A percentile compares a stretch with the other conserved stretches of the same genome.
Conservation (phyloP, 2,113 vertebrate species). For the Aptenodytes forsteri region DNA sequence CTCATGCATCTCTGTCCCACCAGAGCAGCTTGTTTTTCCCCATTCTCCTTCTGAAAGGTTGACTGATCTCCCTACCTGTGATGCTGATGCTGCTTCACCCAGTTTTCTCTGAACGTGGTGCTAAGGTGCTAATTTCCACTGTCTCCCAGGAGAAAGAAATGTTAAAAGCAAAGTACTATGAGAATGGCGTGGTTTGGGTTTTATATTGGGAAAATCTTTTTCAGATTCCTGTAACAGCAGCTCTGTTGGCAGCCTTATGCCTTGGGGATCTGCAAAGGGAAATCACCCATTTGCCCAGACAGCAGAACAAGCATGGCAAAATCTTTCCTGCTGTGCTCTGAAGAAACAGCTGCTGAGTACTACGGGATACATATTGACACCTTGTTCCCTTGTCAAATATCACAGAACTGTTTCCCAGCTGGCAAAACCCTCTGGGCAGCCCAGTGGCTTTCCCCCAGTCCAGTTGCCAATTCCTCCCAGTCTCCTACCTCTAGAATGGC, state of each 20-base stretch:
- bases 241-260: not conserved
- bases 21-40: not conserved
- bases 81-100: not conserved
- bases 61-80: not conserved
- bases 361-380: not conserved
- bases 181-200: not conserved
- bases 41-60: not conserved
- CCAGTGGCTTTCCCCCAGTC: not conserved
- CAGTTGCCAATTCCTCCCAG: not conserved
- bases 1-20: fast-evolving
- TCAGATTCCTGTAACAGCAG: not conserved
- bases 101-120: not conserved
- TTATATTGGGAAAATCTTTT: not conserved
- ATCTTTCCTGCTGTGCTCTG: not conserved
- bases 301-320: not conserved
- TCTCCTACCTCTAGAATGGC: not conserved
- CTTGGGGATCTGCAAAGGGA: not conserved
- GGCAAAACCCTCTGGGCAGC: not conserved
- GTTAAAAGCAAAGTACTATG: not conserved
- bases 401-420: not conserved
- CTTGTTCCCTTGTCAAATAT: not conserved
- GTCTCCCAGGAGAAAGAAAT: not conserved
- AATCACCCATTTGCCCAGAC: not conserved
- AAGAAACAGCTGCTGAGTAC: not conserved
- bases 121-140: not conserved